Evolutionary conservation across 2,113 vertebrate genomes (phyloP).

Genomic region (Sporophila hypoxantha): DNA sequence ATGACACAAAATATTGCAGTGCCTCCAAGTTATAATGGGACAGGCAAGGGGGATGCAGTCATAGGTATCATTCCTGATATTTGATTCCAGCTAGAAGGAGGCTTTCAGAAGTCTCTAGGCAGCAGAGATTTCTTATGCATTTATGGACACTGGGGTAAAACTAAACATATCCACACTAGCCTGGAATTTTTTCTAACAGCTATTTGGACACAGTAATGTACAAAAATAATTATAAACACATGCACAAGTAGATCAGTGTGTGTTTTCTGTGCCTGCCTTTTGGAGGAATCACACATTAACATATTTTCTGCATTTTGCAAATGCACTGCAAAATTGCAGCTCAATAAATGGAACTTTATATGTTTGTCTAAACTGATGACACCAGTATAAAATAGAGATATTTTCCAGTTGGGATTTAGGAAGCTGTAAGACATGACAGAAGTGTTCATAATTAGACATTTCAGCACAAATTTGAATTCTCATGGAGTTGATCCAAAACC

Average conservation of each 20-base stretch:
- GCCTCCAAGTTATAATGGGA: neutral
- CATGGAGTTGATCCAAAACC: neutral
- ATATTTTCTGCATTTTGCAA: conserved; percentile 1
- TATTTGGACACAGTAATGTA: conserved; percentile 16
- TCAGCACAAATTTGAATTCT: neutral
- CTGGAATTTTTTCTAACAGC: conserved; percentile 9
- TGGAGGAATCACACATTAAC: neutral
- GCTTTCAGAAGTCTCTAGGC: neutral
- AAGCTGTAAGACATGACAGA: neutral
- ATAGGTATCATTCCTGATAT: neutral
- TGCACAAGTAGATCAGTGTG: conserved; percentile 9
- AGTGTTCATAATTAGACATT: neutral
- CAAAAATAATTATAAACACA: conserved; percentile 47
- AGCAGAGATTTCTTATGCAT: neutral
- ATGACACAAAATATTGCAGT: neutral
- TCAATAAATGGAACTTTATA: conserved; percentile 3
- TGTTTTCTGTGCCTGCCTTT: neutral
- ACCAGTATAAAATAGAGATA: neutral
- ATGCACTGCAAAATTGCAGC: neutral
- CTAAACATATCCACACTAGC: neutral
- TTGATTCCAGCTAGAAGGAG: neutral
- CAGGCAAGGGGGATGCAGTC: neutral
- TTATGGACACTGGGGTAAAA: conserved; percentile 35
- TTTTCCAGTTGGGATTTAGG: conserved; percentile 20
- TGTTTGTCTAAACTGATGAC: neutral